Evolutionary conservation across 92 coral and sea anemone species (phyloP), one percentile per base, ranked within the genome.

Genomic region (Ricordea florida): DNA sequence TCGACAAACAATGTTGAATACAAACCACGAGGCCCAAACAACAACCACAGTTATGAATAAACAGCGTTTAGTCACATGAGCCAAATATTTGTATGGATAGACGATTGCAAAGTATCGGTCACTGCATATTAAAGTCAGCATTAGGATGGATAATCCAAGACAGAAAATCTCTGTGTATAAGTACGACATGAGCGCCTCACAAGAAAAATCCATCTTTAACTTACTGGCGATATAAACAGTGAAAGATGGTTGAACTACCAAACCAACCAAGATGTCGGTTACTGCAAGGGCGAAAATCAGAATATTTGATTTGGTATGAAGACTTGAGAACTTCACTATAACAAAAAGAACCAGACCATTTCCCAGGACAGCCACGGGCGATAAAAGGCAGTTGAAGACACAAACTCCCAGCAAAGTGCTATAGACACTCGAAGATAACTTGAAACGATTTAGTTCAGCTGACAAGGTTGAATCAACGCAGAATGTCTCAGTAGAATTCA

Each of bases 181-280:
- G 48, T 76, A 76, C 2, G 43, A 40, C 20, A 76, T 57, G 24
- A 76, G 41, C 5, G 83, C 75, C 47, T 21, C 35, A 22, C 83
- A 76, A 29, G 67, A 60, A 43, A 64, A 63, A 16, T 76, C 36
- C 66, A 65, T 14, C 8, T 23, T 48, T 7, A 76, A 26, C 21
- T 76, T 76, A n/a, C 75, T 55, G n/a, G 74, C 74, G 52, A 50
- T 65, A 66, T 49, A 76, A 9, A 31, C 57, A 35, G 56, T 41
- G 11, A 76, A 76, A 23, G 83, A 63, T n/a, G 83, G 83, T 26
- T 76, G 83, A 0, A 65, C 83, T 0, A 76, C 49, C 47, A 63
- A 14, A 2, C 83, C 83, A 8, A 76, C 83, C 31, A 76, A 33
- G 0, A 76, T n/a, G 20, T 76, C 83, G 30, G 83, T 76, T 10